Evolutionary conservation across 2,797 vertebrate species (phyloP), one percentile per base, ranked within the genome.

Genomic region (Ceryle rudis): DNA sequence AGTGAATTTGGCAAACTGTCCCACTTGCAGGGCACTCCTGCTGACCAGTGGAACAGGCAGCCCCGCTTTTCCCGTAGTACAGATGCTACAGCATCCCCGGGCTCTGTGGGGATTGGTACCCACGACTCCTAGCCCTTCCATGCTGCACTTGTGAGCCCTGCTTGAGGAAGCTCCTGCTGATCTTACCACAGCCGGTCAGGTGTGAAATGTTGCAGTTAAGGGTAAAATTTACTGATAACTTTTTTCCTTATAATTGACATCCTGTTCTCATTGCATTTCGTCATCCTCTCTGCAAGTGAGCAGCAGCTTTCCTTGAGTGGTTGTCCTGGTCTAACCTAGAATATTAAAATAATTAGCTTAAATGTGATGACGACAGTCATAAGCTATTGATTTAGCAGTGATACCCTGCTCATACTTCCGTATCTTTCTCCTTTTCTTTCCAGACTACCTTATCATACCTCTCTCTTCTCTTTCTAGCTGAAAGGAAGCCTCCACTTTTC

Each of bases 401-500:
- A 75, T 71, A 77, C 78, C 65, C 79, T 90, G 49, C 78, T 90
- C n/a, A 69, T 67, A 16, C 35, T 95, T 94, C 64, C 58, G 9
- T 70, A 37, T 87, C 92, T 95, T 72, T 69, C 80, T 92, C 14
- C 83, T 83, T 87, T 89, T 96, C 83, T 94, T 96, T 94, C 39
- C 72, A 96, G 91, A 77, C 66, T 69, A 51, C 82, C 61, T 97
- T 69, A 87, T 86, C 26, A 18, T 65, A 89, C 82, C 73, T 95
- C 89, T 93, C 82, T 95, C 65, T 91, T 97, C 90, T 95, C 74
- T 96, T 97, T 97, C 61, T 81, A 99, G 99, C 99, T 95, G 99
- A 99, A 97, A 99, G 99, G 96, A 99, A 99, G 97, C 99, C 99
- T 89, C 99, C 99, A 11, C 98, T 99, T 96, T 99, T 99, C 98